Evolutionary conservation across 2,797 vertebrate genomes (phyloP).

Genomic region (Aphelocoma californica): DNA sequence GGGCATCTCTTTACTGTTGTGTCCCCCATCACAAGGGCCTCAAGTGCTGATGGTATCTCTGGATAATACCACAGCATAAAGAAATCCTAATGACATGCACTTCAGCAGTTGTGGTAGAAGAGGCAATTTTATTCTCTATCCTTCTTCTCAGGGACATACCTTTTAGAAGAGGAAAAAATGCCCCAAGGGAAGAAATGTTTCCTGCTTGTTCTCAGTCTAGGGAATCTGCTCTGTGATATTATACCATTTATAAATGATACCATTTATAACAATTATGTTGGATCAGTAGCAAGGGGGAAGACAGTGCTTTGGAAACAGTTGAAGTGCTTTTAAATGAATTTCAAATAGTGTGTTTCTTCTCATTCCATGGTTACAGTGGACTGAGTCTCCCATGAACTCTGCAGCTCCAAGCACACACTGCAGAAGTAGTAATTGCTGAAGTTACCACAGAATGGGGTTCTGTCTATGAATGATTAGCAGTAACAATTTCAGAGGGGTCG

Average conservation of each 20-base stretch:
- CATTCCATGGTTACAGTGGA: not conserved
- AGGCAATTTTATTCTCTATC: slow-evolving; percentile 24
- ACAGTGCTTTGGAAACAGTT: slow-evolving; percentile 13
- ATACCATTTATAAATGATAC: no score
- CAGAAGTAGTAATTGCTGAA: not conserved
- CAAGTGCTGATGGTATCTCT: not conserved
- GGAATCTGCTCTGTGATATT: slow-evolving; percentile 37
- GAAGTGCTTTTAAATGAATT: slow-evolving; percentile 5
- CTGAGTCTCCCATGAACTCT: not conserved
- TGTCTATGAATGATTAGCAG: not conserved
- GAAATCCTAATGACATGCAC: not conserved
- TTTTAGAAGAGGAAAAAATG: slow-evolving; percentile 50
- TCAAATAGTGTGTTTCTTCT: not conserved
- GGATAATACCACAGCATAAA: slow-evolving; percentile 17
- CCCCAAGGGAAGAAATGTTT: slow-evolving; percentile 47
- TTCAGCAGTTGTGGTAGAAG: slow-evolving; percentile 34
- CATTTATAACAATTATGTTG: not conserved
- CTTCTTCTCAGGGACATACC: slow-evolving; percentile 41
- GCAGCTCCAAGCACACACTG: not conserved
- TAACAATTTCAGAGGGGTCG: not conserved
- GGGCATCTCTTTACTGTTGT: slow-evolving; percentile 18
- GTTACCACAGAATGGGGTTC: not conserved
- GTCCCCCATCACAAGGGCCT: not conserved
- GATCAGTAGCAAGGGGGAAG: slow-evolving; percentile 8
- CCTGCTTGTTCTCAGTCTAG: slow-evolving; percentile 38